phyloP scores from a whole-genome alignment of 1,140 invertebrate species.

The Sinella curviseta region DNA sequence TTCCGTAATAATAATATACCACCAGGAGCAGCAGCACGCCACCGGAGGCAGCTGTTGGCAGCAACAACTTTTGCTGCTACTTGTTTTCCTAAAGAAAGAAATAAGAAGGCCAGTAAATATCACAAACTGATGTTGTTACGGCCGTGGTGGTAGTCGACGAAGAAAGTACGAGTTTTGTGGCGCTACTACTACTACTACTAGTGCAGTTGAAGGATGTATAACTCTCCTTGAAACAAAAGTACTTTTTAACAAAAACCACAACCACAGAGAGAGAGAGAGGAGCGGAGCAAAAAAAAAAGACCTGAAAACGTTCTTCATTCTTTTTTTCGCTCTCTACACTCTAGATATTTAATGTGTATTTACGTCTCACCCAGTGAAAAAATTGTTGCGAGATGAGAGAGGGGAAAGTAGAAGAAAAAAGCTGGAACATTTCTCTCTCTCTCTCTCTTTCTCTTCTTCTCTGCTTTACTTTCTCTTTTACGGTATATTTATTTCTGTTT shows the following conservation, averaged over 20 bases:
- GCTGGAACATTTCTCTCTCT: background rate
- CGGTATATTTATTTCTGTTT: too few relatives aligned
- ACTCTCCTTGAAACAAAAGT: background rate
- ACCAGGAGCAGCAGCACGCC: too few relatives aligned
- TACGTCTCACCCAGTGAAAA: background rate
- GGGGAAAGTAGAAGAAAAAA: background rate
- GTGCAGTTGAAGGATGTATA: conserved; percentile 3
- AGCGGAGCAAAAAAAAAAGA: background rate
- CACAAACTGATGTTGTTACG: background rate
- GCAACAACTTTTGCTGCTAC: background rate
- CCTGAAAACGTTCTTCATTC: background rate
- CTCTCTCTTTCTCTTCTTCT: background rate
- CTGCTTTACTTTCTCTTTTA: background rate
- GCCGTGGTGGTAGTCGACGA: background rate
- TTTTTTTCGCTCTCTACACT: background rate
- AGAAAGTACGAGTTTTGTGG: background rate
- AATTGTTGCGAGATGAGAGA: background rate
- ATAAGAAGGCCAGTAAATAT: background rate
- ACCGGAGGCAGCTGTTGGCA: conserved; percentile 23
- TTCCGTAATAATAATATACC: too few relatives aligned
- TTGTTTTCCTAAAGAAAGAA: background rate
- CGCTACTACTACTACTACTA: background rate
- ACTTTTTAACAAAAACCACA: conserved; percentile 11
- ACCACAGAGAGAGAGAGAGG: background rate
- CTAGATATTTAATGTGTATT: background rate